Evolutionary conservation across 2,797 vertebrate genomes (phyloP).

Genomic region (Anguilla obscura): DNA sequence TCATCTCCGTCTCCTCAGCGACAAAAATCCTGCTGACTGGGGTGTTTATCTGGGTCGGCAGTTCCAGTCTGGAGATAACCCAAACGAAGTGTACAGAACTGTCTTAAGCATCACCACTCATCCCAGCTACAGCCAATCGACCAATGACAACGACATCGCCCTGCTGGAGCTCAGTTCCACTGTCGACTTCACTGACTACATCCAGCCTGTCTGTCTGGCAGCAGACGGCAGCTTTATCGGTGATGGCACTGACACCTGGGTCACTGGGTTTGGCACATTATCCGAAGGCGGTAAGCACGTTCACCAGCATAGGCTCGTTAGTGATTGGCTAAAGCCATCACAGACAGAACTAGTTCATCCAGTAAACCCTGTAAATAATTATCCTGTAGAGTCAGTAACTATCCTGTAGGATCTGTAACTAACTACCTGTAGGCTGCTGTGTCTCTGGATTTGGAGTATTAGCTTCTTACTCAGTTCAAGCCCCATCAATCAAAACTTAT

Average conservation of each 20-base stretch:
- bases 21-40: not conserved
- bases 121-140: constrained; percentile 51
- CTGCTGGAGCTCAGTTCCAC: constrained; percentile 60
- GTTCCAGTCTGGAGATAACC: constrained; percentile 55
- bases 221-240: constrained; percentile 53
- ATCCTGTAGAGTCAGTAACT: too few relatives aligned
- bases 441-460: too few relatives aligned
- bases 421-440: too few relatives aligned
- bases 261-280: constrained; percentile 65
- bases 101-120: constrained; percentile 56
- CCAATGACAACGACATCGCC: constrained; percentile 59
- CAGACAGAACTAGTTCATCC: not conserved
- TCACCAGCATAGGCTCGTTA: not conserved
- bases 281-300: constrained; percentile 41
- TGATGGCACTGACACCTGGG: constrained; percentile 56
- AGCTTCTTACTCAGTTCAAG: too few relatives aligned
- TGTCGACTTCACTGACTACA: constrained; percentile 61
- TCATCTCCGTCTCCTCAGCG: not conserved
- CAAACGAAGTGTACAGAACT: constrained; percentile 35
- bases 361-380: not conserved
- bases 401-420: too few relatives aligned
- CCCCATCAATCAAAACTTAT: too few relatives aligned
- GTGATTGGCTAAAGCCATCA: not conserved
- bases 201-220: constrained; percentile 76
- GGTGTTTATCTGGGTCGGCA: constrained; percentile 60